Evolutionary conservation across 1,140 invertebrate genomes (phyloP), one percentile per base, ranked within the genome.

Genomic region (Drosophila kurseongensis): DNA sequence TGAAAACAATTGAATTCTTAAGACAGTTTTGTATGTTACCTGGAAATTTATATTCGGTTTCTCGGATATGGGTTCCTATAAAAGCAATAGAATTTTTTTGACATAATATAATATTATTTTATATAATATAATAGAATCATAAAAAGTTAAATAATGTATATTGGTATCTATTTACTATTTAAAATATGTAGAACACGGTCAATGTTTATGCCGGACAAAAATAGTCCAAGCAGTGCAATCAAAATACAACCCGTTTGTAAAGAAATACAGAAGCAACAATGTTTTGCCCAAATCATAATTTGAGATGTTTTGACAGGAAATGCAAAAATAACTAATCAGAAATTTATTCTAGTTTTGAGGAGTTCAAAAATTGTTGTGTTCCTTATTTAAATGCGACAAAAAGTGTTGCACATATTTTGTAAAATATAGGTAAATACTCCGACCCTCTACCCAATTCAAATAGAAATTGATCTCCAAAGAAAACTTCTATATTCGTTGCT

Each of bases 211-310:
- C n/a, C 32, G 9, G 54, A 35, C 13, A 13, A 23, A 18, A 27
- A 38, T 7, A 80, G 1, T 32, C 18, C 48, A 47, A 42, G 4
- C 4, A 63, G 1, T 1, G 23, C 66, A 27, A 80, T 42, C 0
- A 32, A 1, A 0, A 81, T 40, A 27, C 78, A 77, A 7, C 78
- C 78, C 9, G 27, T 38, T 44, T 61, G 47, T 8, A 80, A 27
- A 0, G 78, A 32, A 4, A 57, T 0, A 35, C 65, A 77, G n/a
- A 16, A 57, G 16, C 55, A 81, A 16, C 45, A 80, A 4, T 14
- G 51, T 32, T 38, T 48, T 10, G 72, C 65, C 16, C 7, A 4
- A n/a, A 14, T 44, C 75, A 72, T 72, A 8, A 13, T 23, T 29
- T 16, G 4, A 23, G 5, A 29, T 5, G 50, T 45, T 45, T 61